Evolutionary conservation across 1,140 invertebrate genomes (phyloP).

Genomic region (Drosophila littoralis): DNA sequence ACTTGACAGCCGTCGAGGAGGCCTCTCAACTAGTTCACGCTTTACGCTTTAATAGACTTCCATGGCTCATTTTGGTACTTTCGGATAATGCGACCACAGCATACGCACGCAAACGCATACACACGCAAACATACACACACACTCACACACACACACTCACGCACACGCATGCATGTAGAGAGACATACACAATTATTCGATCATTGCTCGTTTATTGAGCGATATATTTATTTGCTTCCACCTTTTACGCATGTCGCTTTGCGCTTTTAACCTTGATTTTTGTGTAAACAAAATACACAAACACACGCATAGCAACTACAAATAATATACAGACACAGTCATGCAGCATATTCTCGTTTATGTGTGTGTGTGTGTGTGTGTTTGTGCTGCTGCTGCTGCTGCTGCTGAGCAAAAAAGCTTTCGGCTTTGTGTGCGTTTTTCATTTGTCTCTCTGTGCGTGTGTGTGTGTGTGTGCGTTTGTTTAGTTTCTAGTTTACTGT

Average conservation of each 20-base stretch:
- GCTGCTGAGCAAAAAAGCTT: constrained; percentile 60
- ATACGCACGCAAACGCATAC: constrained; percentile 13
- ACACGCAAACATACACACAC: neutral
- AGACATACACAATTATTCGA: constrained; percentile 55
- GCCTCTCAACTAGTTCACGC: constrained; percentile 33
- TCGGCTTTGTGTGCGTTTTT: constrained; percentile 65
- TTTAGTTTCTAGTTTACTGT: constrained; percentile 50
- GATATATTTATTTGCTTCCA: constrained; percentile 73
- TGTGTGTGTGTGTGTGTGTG: constrained; percentile 13
- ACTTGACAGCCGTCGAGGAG: constrained; percentile 10
- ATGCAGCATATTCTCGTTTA: constrained; percentile 57
- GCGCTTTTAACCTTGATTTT: constrained; percentile 81
- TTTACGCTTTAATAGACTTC: constrained; percentile 46
- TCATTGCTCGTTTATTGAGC: constrained; percentile 64
- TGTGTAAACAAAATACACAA: constrained; percentile 74
- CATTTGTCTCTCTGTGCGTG: constrained; percentile 56
- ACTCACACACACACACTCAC: neutral
- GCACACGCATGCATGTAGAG: neutral
- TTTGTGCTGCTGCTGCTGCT: neutral
- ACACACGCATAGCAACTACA: constrained; percentile 34
- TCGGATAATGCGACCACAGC: constrained; percentile 33
- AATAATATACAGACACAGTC: constrained; percentile 24
- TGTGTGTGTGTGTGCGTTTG: constrained; percentile 37
- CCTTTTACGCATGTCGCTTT: constrained; percentile 72
- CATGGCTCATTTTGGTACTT: constrained; percentile 46